These are phyloP conservation scores for Taenioides sp. DNA, from an alignment of 2,797 vertebrate genomes.

Conservation along the genomic window DNA sequence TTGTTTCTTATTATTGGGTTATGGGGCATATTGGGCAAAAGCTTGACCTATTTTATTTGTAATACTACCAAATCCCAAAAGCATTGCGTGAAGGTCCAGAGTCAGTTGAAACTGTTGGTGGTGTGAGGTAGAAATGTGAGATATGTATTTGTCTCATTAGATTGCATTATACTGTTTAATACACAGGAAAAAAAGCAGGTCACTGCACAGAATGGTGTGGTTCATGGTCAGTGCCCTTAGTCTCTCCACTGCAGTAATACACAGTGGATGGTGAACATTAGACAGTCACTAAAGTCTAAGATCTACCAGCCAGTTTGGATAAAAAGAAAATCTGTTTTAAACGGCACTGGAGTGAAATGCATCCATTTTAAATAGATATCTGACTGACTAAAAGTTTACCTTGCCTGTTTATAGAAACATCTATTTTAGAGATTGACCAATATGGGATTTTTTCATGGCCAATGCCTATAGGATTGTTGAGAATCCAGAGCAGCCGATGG, in stretches of 20 bases:
- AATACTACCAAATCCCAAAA: not conserved
- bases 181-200: not conserved
- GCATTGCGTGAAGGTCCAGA: no score
- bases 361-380: no score
- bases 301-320: not conserved
- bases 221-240: constrained; percentile 12
- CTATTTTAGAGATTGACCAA: no score
- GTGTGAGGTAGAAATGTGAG: no score
- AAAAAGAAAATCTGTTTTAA: no score
- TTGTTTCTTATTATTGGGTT: not conserved
- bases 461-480: no score
- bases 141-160: not conserved
- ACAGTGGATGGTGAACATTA: not conserved
- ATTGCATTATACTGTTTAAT: not conserved
- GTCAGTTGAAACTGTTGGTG: no score
- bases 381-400: no score
- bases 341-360: no score
- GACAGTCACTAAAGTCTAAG: not conserved
- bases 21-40: not conserved
- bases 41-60: not conserved
- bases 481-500: no score
- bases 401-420: no score
- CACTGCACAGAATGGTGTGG: not conserved
- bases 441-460: no score
- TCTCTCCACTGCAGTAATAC: not conserved